Conservation (phyloP, 2,113 vertebrate genomes). For the Stomatorhinus ivindoensis region DNA sequence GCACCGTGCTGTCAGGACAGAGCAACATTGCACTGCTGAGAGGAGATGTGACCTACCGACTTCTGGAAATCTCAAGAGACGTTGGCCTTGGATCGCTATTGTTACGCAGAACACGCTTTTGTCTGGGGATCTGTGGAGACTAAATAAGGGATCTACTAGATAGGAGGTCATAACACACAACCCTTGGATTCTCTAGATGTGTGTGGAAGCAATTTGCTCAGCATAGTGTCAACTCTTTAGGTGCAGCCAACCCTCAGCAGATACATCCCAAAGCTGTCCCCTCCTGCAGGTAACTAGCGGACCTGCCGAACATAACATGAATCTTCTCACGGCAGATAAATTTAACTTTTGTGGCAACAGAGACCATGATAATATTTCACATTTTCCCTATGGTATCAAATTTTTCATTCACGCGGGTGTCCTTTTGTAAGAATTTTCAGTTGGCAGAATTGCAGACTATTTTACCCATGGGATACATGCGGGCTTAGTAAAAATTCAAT, state of each 20-base stretch:
- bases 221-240: background rate
- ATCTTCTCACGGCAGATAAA: background rate
- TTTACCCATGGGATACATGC: background rate
- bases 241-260: background rate
- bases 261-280: background rate
- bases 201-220: background rate
- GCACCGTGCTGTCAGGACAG: background rate
- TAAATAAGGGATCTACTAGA: background rate
- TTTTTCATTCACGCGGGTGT: background rate
- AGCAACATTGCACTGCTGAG: background rate
- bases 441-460: background rate
- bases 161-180: background rate
- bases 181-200: background rate
- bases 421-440: background rate
- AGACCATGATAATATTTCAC: background rate
- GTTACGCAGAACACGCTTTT: background rate
- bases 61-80: background rate
- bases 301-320: conserved; percentile 5
- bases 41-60: background rate
- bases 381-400: background rate
- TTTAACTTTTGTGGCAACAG: background rate
- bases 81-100: background rate
- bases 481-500: background rate
- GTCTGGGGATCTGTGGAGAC: background rate
- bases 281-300: background rate